A percentile compares a stretch with the other conserved stretches of the same genome.
Conservation (phyloP, 2,888 invertebrate genomes). For the Cryptocephalus primarius region DNA sequence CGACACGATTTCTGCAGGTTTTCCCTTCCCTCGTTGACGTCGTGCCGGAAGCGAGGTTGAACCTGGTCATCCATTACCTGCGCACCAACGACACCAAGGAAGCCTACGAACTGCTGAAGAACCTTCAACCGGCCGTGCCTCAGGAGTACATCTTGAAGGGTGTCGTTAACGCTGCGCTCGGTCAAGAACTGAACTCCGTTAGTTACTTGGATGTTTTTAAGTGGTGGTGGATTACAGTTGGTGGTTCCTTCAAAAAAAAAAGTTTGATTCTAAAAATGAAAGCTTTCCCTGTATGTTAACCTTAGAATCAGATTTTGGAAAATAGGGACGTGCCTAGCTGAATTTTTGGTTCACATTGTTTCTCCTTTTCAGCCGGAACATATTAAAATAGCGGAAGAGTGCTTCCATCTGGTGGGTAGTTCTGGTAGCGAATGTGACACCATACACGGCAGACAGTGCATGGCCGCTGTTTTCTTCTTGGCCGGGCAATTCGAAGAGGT, state of each 20-base stretch:
- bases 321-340: neutral
- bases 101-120: constrained; percentile 80
- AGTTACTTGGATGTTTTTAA: constrained; percentile 15
- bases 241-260: no score
- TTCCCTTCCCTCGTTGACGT: constrained; percentile 88
- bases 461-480: constrained; percentile 95
- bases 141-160: constrained; percentile 95
- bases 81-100: constrained; percentile 80
- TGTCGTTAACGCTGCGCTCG: constrained; percentile 87
- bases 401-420: constrained; percentile 91
- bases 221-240: neutral
- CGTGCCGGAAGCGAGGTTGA: constrained; percentile 91
- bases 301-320: no score
- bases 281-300: no score
- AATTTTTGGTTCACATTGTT: no score
- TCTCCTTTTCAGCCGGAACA: constrained; percentile 67
- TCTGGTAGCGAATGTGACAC: constrained; percentile 97
- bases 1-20: constrained; percentile 33
- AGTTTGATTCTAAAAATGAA: no score
- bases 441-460: constrained; percentile 92
- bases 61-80: constrained; percentile 89
- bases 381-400: constrained; percentile 90
- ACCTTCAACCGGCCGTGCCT: constrained; percentile 85
- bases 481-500: constrained; percentile 94
- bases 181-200: constrained; percentile 86